Evolutionary conservation across 1,140 invertebrate genomes (phyloP).

Genomic region (Scaptomyza graminum): DNA sequence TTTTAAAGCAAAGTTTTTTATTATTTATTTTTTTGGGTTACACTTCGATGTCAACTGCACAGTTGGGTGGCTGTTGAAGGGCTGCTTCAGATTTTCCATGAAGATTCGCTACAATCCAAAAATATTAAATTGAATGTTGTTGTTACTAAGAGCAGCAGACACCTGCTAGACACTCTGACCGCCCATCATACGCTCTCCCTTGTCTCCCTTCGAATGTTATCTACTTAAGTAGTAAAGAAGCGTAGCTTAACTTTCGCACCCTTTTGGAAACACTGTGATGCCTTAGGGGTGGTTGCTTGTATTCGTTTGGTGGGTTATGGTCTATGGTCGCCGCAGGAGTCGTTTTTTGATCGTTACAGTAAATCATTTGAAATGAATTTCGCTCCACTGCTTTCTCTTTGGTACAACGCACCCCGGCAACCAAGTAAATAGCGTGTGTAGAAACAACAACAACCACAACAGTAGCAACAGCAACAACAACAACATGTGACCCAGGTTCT

Average conservation of each 20-base stretch:
- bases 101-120: neutral
- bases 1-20: constrained; percentile 29
- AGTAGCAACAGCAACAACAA: constrained; percentile 43
- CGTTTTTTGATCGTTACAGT: constrained; percentile 79
- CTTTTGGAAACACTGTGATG: constrained; percentile 48
- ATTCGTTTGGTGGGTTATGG: neutral
- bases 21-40: constrained; percentile 4
- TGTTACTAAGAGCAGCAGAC: constrained; percentile 15
- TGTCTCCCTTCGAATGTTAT: constrained; percentile 33
- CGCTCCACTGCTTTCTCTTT: constrained; percentile 52
- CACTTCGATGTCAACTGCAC: constrained; percentile 60
- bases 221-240: constrained; percentile 28
- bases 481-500: constrained; percentile 54
- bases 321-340: constrained; percentile 61
- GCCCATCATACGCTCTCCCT: constrained; percentile 30
- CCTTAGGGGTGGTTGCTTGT: constrained; percentile 45
- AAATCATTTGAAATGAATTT: constrained; percentile 81
- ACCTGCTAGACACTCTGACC: constrained; percentile 37
- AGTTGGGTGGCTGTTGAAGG: constrained; percentile 39
- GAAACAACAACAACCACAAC: constrained; percentile 40
- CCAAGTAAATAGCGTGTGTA: constrained; percentile 68
- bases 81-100: constrained; percentile 34
- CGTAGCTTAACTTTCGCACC: constrained; percentile 74
- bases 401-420: constrained; percentile 32
- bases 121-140: too few relatives aligned